Base-by-base conservation (phyloP, 2,797 vertebrate genomes). In the Typhlichthys eigenmanni region DNA sequence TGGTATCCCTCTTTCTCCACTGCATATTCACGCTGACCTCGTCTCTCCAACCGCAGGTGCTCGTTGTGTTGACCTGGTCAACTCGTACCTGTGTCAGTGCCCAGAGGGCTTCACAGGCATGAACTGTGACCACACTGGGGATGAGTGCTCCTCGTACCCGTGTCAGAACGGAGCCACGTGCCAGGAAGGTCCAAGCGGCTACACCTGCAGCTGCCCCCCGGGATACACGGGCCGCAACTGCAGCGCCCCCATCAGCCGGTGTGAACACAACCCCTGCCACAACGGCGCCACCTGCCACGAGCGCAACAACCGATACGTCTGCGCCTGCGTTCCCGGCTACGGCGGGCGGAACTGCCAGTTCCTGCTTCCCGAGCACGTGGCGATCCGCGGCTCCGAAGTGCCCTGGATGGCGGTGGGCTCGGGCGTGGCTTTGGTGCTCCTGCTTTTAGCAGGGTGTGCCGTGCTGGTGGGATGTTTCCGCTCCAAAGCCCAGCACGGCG, bases 211-310 rank as follows among this genome's bases (percentile, higher is more conserved):
- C 71, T 98, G 97, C 54, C 96, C 95, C 0, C 95, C 96, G 0
- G 96, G 96, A 17, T 98, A 96, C 91, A 93, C 93, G 0, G 96
- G 96, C 74, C 95, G 91, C 74, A 98, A 97, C 93, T 98, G 97
- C 84, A 98, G 95, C 51, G 89, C 92, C 0, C 94, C 96, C 0
- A 89, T 98, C 88, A 95, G 95, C 88, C 93, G 94, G 75, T 98
- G 97, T 0, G 94, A 97, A 54, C 95, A 98, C 56, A 94, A 93
- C 60, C 96, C 95, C 1, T 98, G 97, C 84, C 97, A 98, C 88
- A 98, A 98, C 0, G 96, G 96, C 1, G 97, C 96, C 78, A 95
- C 95, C 53, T 98, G 97, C 92, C 97, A 98, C 0, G 95, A 98
- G 60, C 76, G 96, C 38, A 96, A 93, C 89, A 94, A 90, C 78